Base-by-base conservation (phyloP, 2,113 vertebrate genomes). In the Ciconia stormi region DNA sequence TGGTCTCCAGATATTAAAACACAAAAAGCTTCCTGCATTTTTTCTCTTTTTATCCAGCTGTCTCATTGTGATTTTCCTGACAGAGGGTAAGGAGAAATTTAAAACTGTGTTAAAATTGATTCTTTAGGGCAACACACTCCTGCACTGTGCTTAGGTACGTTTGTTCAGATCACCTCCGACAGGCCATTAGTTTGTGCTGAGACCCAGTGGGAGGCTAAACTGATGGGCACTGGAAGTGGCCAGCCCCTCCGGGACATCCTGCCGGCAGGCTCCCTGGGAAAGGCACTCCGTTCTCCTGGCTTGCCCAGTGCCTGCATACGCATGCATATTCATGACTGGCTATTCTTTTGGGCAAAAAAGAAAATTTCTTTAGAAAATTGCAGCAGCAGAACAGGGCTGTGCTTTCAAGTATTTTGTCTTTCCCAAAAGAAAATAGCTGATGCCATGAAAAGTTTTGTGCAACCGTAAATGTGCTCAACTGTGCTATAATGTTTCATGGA, bases 371-470 rank as follows among this genome's bases (percentile, higher is more conserved):
- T 96, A 85, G 87, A 91, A 92, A 96, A 96, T 47, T 92, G 50
- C 56, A 88, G 59, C 86, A 94, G 82, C 71, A 91, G 80, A 96
- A 79, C 67, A 83, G 66, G 78, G 80, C 73, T 95, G 67, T 81
- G 56, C 87, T 95, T 95, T 93, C 82, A 96, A 93, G 85, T 94
- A 72, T 87, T 93, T 84, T 89, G 66, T 69, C 86, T 95, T 94
- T 97, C 95, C 92, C 86, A 83, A 82, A 91, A 95, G 94, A 94
- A 97, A 97, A 97, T 86, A 97, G 92, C 94, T 95, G 93, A 95
- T 94, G 77, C 90, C 87, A 93, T 91, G 65, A 96, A 97, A 96
- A 97, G 83, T 94, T 93, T 80, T 93, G 82, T 95, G 78, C 49
- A 91, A 63, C 78, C 2, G 9, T 85, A 95, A 94, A 95, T 89